Conservation (phyloP, 2,113 vertebrate genomes). For the Nannospalax galili region DNA sequence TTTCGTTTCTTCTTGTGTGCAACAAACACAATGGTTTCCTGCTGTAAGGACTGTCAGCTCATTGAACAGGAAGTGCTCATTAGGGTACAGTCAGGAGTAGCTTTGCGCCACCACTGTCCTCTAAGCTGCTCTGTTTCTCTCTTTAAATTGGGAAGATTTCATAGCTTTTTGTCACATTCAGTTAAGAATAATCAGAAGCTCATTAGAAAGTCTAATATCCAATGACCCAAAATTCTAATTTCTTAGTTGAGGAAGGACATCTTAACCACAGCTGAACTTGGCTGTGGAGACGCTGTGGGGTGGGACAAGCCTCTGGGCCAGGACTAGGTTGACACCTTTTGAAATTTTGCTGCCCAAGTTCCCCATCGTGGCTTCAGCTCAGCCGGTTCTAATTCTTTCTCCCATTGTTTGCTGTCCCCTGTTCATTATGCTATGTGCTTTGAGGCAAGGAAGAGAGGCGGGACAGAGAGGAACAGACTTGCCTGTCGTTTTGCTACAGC, state of each 20-base stretch:
- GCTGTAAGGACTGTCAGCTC: neutral
- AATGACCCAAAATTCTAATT: neutral
- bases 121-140: neutral
- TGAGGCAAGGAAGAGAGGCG: neutral
- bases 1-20: neutral
- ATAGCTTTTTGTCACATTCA: conserved; percentile 19
- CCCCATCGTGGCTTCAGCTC: neutral
- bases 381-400: neutral
- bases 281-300: rapidly evolving
- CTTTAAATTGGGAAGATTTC: neutral
- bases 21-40: neutral
- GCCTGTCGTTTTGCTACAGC: neutral
- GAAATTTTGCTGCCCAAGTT: neutral
- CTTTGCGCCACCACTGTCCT: neutral
- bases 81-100: neutral
- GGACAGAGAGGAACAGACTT: neutral
- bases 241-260: neutral
- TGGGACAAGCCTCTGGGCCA: too few species aligned
- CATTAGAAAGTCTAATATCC: neutral
- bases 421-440: neutral
- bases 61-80: neutral
- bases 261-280: neutral
- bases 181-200: conserved; percentile 18
- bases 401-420: neutral
- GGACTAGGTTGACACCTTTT: neutral